These are phyloP conservation scores for Cephus pygmeus DNA, from an alignment of 2,888 invertebrate species.

Conservation along the genomic window DNA sequence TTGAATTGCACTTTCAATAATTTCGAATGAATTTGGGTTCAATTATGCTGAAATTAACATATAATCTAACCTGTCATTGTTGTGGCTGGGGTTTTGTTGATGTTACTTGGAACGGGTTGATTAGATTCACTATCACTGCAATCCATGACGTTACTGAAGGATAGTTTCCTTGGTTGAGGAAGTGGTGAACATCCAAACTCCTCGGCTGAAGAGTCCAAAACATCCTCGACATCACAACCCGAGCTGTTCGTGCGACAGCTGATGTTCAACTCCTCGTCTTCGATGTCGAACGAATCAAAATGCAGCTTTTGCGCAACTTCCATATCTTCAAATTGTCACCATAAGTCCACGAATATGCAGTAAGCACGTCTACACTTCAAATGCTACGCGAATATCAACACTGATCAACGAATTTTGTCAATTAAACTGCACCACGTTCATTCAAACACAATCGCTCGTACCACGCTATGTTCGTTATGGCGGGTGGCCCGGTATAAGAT, in stretches of 20 bases:
- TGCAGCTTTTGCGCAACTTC: conserved; percentile 60
- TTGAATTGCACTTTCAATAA: not conserved
- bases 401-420: conserved; percentile 27
- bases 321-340: conserved; percentile 48
- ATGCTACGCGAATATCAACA: conserved; percentile 17
- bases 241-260: conserved; percentile 68
- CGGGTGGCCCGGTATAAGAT: conserved; percentile 45
- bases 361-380: conserved; percentile 8
- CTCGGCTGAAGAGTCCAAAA: conserved; percentile 72
- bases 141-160: conserved; percentile 70
- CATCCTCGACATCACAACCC: conserved; percentile 74
- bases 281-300: conserved; percentile 60
- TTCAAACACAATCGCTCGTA: conserved; percentile 46
- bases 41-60: not conserved
- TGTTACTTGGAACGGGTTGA: conserved; percentile 28
- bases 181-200: conserved; percentile 71
- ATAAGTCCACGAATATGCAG: conserved; percentile 26
- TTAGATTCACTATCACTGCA: conserved; percentile 56
- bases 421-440: conserved; percentile 37
- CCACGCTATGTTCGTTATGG: conserved; percentile 56
- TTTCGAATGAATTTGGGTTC: not conserved
- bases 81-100: conserved; percentile 41
- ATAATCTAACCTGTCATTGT: conserved; percentile 52
- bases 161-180: conserved; percentile 72
- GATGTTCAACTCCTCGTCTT: conserved; percentile 70